A percentile compares a stretch with the other conserved stretches of the same genome.
Conservation (phyloP, 2,797 vertebrate genomes). For the Melopsittacus undulatus region DNA sequence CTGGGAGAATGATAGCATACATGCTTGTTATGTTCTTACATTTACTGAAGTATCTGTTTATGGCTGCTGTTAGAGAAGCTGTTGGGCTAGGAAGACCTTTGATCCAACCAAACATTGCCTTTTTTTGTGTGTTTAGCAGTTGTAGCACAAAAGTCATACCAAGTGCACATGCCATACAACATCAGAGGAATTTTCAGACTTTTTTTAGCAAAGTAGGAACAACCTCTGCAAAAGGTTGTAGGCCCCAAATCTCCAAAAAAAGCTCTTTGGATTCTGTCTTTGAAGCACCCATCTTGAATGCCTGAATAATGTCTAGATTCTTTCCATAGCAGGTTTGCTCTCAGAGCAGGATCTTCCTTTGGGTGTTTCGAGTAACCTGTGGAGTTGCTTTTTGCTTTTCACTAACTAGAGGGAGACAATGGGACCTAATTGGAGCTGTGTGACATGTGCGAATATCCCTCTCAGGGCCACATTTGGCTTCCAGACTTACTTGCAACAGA, state of each 20-base stretch:
- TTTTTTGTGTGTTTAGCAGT: background rate
- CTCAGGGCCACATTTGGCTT: background rate
- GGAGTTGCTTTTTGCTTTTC: background rate
- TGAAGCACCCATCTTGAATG: background rate
- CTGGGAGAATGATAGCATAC: background rate
- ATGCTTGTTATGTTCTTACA: background rate
- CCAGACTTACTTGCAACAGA: background rate
- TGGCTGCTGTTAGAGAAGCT: background rate
- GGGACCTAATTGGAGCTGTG: background rate
- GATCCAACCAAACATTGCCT: background rate
- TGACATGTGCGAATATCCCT: background rate
- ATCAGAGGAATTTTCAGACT: background rate
- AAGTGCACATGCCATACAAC: fast-evolving
- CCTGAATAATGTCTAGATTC: background rate
- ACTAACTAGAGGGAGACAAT: background rate
- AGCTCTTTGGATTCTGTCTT: background rate
- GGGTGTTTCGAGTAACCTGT: background rate
- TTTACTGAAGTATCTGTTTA: background rate
- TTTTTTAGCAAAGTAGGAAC: background rate
- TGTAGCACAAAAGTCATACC: background rate
- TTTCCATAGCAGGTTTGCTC: background rate
- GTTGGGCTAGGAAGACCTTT: background rate
- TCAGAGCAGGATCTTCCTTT: background rate
- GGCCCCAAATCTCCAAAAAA: background rate
- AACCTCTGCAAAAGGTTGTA: background rate